Conservation (phyloP, 2,888 invertebrate genomes). For the Andrena hattorfiana region DNA sequence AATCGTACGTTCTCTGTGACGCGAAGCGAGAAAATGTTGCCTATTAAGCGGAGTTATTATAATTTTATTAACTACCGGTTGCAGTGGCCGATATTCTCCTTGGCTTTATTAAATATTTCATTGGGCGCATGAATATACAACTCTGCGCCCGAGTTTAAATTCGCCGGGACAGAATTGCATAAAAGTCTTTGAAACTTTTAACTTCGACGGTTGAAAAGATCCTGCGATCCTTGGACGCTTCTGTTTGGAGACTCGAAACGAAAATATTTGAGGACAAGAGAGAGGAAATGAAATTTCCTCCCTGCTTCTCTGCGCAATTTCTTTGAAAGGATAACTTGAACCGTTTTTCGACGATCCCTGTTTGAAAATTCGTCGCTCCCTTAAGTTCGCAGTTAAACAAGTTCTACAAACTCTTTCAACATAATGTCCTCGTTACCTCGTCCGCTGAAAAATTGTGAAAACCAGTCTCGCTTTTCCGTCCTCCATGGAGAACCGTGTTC, state of each 20-base stretch:
- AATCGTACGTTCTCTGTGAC: background rate
- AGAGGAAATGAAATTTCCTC: background rate
- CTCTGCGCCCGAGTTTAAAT: background rate
- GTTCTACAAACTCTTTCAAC: too few relatives aligned
- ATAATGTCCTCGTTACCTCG: too few relatives aligned
- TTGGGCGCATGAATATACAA: background rate
- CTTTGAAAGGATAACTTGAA: background rate
- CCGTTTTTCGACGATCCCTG: background rate
- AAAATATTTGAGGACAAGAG: background rate
- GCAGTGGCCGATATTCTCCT: too few relatives aligned
- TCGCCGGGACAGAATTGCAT: background rate
- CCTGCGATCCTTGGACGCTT: background rate
- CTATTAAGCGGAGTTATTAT: slow-evolving; percentile 1
- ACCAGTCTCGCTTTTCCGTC: too few relatives aligned
- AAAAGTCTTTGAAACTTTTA: background rate
- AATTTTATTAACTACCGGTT: slow-evolving; percentile 25
- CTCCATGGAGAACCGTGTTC: too few relatives aligned
- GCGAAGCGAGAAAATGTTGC: background rate
- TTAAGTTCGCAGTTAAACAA: too few relatives aligned
- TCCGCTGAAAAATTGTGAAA: too few relatives aligned
- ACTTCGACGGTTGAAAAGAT: background rate
- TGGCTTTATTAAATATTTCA: background rate
- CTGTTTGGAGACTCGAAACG: background rate
- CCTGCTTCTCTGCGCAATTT: background rate
- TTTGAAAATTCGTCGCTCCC: too few relatives aligned